Percentiles rank a stretch among this genome's conserved stretches.
Conservation (phyloP, 2,113 vertebrate genomes). For the Mus spicilegus region DNA sequence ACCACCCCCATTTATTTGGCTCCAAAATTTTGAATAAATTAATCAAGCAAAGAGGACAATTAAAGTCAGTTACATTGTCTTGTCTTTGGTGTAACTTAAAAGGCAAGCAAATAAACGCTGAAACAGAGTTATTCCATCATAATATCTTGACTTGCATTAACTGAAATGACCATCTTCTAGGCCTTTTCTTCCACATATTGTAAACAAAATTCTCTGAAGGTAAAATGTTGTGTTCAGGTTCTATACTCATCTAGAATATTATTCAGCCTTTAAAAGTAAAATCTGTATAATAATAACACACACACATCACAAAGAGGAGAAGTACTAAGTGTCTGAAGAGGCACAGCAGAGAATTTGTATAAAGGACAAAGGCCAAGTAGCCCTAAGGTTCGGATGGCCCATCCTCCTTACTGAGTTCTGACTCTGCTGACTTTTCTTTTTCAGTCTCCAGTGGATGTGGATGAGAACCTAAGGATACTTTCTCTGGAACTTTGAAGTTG, state of each 20-base stretch:
- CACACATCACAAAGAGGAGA: not conserved
- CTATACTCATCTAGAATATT: not conserved
- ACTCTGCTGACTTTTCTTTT: not conserved
- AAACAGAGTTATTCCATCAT: not conserved
- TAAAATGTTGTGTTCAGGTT: not conserved
- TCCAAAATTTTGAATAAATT: conserved; percentile 4
- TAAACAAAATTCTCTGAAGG: not conserved
- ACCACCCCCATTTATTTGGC: not conserved
- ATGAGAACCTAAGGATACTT: not conserved
- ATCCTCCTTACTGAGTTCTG: not conserved
- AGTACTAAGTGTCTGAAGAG: not conserved
- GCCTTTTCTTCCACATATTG: not conserved
- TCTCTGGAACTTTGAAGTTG: not conserved
- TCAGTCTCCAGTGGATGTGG: not conserved
- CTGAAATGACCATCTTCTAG: not conserved
- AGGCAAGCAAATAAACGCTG: not conserved
- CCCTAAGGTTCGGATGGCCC: not conserved
- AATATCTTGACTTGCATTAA: not conserved
- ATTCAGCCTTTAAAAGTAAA: not conserved
- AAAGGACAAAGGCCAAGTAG: not conserved
- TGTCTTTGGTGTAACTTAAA: conserved; percentile 17
- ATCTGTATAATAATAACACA: not conserved
- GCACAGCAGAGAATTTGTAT: not conserved
- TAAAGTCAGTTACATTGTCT: not conserved
- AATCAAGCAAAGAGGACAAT: not conserved